Percentiles rank a stretch among this genome's conserved stretches.
These are phyloP conservation scores for Crioceris asparagi DNA, from an alignment of 2,888 invertebrate species.

Conservation along the genomic window DNA sequence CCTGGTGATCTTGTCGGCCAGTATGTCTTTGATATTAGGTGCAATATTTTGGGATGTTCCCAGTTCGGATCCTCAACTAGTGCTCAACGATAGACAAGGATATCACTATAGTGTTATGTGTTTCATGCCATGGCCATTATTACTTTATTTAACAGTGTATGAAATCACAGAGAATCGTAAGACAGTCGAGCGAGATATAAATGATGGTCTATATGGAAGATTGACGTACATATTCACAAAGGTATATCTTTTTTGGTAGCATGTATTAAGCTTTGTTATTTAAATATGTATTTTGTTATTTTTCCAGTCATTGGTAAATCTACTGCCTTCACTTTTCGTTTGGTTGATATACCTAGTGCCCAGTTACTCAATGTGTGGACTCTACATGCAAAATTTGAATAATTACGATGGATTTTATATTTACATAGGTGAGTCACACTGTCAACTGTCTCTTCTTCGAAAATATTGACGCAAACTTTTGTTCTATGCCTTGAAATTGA, in stretches of 20 bases:
- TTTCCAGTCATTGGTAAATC: constrained; percentile 62
- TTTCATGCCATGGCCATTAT: constrained; percentile 66
- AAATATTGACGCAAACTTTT: too few relatives aligned
- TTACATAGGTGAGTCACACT: constrained; percentile 49
- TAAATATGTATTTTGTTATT: too few relatives aligned
- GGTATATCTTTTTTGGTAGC: too few relatives aligned
- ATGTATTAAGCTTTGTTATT: too few relatives aligned
- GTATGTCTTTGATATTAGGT: constrained; percentile 74
- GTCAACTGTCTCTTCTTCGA: too few relatives aligned
- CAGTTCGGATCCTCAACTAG: constrained; percentile 59
- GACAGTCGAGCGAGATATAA: constrained; percentile 69
- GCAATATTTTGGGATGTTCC: constrained; percentile 86
- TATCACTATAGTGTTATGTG: constrained; percentile 77
- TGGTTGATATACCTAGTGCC: constrained; percentile 81
- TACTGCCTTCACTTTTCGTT: constrained; percentile 67
- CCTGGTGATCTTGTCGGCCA: constrained; percentile 66
- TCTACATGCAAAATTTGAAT: constrained; percentile 58
- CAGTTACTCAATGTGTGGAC: constrained; percentile 78
- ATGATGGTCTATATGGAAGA: constrained; percentile 69
- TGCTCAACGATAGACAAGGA: constrained; percentile 65
- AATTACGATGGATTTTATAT: constrained; percentile 60
- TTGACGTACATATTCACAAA: constrained; percentile 69
- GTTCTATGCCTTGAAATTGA: too few relatives aligned
- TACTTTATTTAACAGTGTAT: constrained; percentile 51
- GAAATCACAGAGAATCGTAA: constrained; percentile 47